These are phyloP conservation scores for Brenthis ino DNA, from an alignment of 2,888 invertebrate genomes.

Conservation along the genomic window DNA sequence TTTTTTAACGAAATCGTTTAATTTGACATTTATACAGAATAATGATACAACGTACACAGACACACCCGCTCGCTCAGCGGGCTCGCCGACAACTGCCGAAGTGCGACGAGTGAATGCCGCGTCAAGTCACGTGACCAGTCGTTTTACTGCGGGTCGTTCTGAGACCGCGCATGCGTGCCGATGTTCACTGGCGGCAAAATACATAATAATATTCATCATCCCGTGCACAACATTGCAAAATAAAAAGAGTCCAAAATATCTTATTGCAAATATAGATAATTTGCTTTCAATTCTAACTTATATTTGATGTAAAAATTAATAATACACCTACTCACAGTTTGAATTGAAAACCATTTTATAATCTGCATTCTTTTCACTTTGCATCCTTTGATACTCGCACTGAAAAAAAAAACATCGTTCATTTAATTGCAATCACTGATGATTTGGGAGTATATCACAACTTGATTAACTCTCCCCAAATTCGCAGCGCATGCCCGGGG, in stretches of 20 bases:
- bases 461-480: conserved; percentile 59
- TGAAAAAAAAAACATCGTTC: conserved; percentile 2
- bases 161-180: conserved; percentile 72
- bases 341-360: too few relatives aligned
- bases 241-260: neutral
- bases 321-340: too few relatives aligned
- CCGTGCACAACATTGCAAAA: conserved; percentile 1
- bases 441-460: conserved; percentile 46
- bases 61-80: conserved; percentile 57
- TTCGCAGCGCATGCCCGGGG: conserved; percentile 61
- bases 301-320: too few relatives aligned
- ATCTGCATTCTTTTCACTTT: conserved; percentile 1
- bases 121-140: conserved; percentile 82
- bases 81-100: conserved; percentile 76
- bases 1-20: conserved; percentile 66
- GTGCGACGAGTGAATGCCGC: conserved; percentile 80
- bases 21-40: conserved; percentile 73
- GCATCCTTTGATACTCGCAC: neutral
- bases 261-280: too few relatives aligned
- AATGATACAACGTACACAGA: conserved; percentile 53
- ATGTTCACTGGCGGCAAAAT: conserved; percentile 71
- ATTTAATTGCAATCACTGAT: conserved; percentile 42
- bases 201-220: conserved; percentile 41
- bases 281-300: too few relatives aligned
- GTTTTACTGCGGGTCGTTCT: conserved; percentile 82